phyloP scores from a whole-genome alignment of 2,888 invertebrate species.

The Lochmaea capreae region DNA sequence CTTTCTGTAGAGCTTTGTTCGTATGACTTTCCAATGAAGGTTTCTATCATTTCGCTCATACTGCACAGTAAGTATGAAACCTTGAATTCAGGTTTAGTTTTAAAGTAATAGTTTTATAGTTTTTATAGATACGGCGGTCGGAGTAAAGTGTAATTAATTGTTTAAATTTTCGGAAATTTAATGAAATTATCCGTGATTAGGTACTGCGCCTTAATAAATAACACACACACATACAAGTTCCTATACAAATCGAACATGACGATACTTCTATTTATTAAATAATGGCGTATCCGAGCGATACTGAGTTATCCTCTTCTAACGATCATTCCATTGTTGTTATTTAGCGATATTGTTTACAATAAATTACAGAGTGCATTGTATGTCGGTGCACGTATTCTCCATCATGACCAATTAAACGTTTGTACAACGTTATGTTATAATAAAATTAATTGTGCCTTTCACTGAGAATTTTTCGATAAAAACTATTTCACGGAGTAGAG shows the following conservation, averaged over 20 bases:
- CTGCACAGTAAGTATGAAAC: no score
- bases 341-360: constrained; percentile 64
- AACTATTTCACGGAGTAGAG: constrained; percentile 17
- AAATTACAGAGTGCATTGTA: constrained; percentile 63
- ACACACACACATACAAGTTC: constrained; percentile 1
- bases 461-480: constrained; percentile 51
- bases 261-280: constrained; percentile 51
- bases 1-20: no score
- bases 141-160: no score
- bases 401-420: constrained; percentile 64
- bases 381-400: constrained; percentile 62
- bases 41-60: no score
- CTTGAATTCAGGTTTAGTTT: no score
- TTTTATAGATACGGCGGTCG: no score
- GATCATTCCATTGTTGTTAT: constrained; percentile 63
- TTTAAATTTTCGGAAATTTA: neutral
- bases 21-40: no score
- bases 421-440: constrained; percentile 62
- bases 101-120: no score
- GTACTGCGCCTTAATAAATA: constrained; percentile 15
- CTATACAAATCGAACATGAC: constrained; percentile 20
- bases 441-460: constrained; percentile 64
- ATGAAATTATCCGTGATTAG: constrained; percentile 1
- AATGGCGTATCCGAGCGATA: constrained; percentile 50
- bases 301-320: constrained; percentile 59